These are phyloP conservation scores for Calliopsis andreniformis DNA, from an alignment of 1,140 invertebrate species.

Conservation along the genomic window DNA sequence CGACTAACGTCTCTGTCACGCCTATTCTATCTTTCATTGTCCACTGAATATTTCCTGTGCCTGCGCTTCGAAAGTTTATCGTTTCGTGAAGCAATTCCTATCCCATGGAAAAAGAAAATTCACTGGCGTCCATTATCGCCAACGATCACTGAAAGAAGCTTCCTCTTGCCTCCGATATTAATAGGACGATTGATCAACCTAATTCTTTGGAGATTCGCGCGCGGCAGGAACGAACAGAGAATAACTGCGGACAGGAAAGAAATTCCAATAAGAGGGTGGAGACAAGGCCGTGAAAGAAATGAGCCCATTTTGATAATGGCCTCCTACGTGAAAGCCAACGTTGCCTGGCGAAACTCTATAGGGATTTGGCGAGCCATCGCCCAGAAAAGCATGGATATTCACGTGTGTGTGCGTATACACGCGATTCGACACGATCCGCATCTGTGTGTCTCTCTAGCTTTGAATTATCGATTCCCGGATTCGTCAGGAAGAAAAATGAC, in stretches of 20 bases:
- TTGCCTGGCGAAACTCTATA: slow-evolving; percentile 69
- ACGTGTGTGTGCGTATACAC: slow-evolving; percentile 45
- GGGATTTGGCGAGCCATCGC: slow-evolving; percentile 77
- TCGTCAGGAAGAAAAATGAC: slow-evolving; percentile 15
- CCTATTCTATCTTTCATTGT: no score
- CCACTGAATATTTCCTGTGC: background rate
- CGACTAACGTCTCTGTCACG: no score
- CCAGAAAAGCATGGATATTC: slow-evolving; percentile 63
- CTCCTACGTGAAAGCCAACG: slow-evolving; percentile 70
- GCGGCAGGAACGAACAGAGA: slow-evolving; percentile 22
- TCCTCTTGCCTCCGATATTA: slow-evolving; percentile 40
- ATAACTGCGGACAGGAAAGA: slow-evolving; percentile 61
- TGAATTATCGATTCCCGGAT: slow-evolving; percentile 68
- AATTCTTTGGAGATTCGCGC: slow-evolving; percentile 59
- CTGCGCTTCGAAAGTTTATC: background rate
- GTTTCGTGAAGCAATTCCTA: background rate
- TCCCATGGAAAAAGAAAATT: background rate
- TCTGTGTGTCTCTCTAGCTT: slow-evolving; percentile 31
- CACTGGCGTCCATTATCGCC: slow-evolving; percentile 26
- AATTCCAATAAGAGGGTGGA: slow-evolving; percentile 71
- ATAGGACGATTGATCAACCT: slow-evolving; percentile 49
- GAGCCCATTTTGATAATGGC: slow-evolving; percentile 79
- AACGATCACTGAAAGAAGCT: slow-evolving; percentile 5
- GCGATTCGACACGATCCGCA: slow-evolving; percentile 40
- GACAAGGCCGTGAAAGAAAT: slow-evolving; percentile 73